Conservation (phyloP, 1,140 invertebrate species). For the Zaprionus gabonicus region DNA sequence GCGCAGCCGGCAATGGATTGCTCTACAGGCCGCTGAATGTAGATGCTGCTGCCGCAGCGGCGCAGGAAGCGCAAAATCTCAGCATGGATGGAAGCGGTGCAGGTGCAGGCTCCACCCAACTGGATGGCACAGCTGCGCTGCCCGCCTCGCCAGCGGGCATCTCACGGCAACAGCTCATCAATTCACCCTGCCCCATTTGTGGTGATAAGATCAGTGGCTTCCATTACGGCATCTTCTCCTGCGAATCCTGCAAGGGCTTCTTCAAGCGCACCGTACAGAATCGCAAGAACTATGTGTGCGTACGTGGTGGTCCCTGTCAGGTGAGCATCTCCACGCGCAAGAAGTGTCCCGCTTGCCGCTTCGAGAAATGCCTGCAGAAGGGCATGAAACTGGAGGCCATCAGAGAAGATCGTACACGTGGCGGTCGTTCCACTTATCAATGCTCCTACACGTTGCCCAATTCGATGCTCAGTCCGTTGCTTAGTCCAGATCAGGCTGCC, state of each 20-base stretch:
- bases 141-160: slow-evolving; percentile 88
- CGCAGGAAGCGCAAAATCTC: slow-evolving; percentile 75
- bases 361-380: slow-evolving; percentile 97
- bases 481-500: slow-evolving; percentile 74
- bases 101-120: not conserved
- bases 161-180: slow-evolving; percentile 91
- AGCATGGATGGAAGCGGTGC: slow-evolving; percentile 62
- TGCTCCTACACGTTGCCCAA: slow-evolving; percentile 94
- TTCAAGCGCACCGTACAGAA: slow-evolving; percentile 99
- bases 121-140: slow-evolving; percentile 44
- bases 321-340: slow-evolving; percentile 96
- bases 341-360: slow-evolving; percentile 98
- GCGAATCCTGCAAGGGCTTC: slow-evolving; percentile 99
- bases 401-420: slow-evolving; percentile 95
- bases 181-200: slow-evolving; percentile 96
- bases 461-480: slow-evolving; percentile 85
- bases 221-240: slow-evolving; percentile 98
- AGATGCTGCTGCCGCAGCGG: slow-evolving; percentile 24
- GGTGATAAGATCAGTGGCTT: slow-evolving; percentile 98
- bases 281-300: slow-evolving; percentile 97
- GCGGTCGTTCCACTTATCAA: slow-evolving; percentile 97
- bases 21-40: slow-evolving; percentile 84
- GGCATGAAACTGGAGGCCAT: slow-evolving; percentile 99
- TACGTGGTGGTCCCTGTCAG: slow-evolving; percentile 95
- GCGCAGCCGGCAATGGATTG: slow-evolving; percentile 83